Evolutionary conservation across 2,797 vertebrate species (phyloP).

Genomic region (Arctocebus calabarensis): DNA sequence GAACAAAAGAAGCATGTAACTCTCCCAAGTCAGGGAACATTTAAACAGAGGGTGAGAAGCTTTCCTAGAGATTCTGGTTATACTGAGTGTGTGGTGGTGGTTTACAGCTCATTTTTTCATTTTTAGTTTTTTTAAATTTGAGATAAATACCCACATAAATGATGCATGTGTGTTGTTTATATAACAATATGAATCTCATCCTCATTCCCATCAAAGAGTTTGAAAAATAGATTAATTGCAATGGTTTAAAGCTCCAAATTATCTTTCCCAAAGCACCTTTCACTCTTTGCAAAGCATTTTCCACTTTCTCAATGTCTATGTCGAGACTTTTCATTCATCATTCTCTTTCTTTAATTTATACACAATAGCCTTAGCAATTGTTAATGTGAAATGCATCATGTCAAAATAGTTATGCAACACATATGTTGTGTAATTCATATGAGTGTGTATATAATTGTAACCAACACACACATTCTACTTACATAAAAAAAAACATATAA

Average conservation of each 20-base stretch:
- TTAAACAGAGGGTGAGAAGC: neutral
- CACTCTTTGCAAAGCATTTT: neutral
- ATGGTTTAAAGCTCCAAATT: neutral
- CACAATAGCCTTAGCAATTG: neutral
- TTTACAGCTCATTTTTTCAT: neutral
- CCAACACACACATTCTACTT: neutral
- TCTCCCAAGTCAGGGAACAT: neutral
- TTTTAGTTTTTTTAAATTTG: neutral
- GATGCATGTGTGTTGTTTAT: neutral
- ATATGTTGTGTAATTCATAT: neutral
- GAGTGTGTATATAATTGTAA: neutral
- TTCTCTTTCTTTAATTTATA: neutral
- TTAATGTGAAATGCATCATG: neutral
- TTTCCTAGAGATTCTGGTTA: neutral
- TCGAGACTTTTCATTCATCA: neutral
- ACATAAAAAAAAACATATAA: slow-evolving; percentile 9
- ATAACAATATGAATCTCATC: neutral
- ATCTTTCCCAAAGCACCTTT: neutral
- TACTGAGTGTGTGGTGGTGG: neutral
- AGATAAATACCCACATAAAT: neutral
- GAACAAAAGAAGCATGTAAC: neutral
- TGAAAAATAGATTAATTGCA: neutral
- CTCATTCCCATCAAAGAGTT: neutral
- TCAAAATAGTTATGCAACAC: neutral
- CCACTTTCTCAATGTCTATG: neutral